Evolutionary conservation across 2,888 invertebrate genomes (phyloP).

Genomic region (Conistra vaccinii): DNA sequence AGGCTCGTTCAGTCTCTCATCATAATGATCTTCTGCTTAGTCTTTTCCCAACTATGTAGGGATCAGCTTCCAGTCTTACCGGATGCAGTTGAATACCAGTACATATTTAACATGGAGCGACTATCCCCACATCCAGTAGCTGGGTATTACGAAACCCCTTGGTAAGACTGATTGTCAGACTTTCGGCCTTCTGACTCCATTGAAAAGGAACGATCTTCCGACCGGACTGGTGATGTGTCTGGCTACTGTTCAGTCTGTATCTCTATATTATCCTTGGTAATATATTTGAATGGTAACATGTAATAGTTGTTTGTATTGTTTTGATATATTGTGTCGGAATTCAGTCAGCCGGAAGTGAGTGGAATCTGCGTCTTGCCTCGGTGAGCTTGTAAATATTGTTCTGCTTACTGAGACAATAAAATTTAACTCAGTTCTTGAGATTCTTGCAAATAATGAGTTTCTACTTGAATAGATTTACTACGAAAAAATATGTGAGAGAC

Average conservation of each 20-base stretch:
- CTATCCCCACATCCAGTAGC: not conserved
- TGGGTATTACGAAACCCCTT: not conserved
- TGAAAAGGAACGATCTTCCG: not conserved
- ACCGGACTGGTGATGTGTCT: not conserved
- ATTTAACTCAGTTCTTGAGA: not conserved
- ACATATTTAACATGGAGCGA: not conserved
- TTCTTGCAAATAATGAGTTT: not conserved
- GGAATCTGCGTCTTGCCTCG: conserved; percentile 3
- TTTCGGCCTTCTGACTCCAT: not conserved
- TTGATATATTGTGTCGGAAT: conserved; percentile 11
- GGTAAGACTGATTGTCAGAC: not conserved
- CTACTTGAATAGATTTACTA: not conserved
- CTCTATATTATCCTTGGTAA: conserved; percentile 17
- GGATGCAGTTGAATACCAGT: not conserved
- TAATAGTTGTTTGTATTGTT: conserved; percentile 10
- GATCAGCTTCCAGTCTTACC: too few species aligned
- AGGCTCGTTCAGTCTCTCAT: not conserved
- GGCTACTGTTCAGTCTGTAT: not conserved
- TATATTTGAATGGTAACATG: conserved; percentile 12
- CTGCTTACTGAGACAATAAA: conserved; percentile 3
- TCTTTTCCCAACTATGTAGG: not conserved
- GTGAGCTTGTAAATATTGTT: conserved; percentile 21
- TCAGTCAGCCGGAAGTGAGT: conserved; percentile 4
- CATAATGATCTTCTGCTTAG: not conserved
- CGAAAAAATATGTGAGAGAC: not conserved